Base-by-base conservation (phyloP, 2,888 invertebrate genomes). In the Eupithecia inturbata region DNA sequence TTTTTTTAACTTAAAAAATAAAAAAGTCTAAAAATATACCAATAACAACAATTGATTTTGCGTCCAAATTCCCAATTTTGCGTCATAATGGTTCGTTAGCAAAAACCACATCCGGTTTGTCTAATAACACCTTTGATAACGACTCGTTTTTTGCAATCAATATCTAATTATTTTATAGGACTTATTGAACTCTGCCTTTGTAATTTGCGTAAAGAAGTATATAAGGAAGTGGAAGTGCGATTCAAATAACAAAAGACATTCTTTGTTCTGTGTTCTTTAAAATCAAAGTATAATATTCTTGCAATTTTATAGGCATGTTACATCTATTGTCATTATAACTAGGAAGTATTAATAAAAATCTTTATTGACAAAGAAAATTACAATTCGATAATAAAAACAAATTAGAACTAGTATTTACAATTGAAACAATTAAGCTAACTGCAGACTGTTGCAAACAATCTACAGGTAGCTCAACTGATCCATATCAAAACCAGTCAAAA, bases 61-160 rank as follows among this genome's bases (percentile, higher is more conserved):
- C 12, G n/a, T 36, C 9, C 10, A 22, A 31, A 66, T 39, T n/a
- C 10, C 22, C 14, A 39, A 14, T 22, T 36, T 39, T 36, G 64
- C 64, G 33, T 53, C 45, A 33, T 63, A 45, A 70, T 39, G 22
- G 26, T 70, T 66, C 22, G 22, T 39, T 70, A 45, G 49, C 62
- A 71, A 76, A 76, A 79, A 78, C 68, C 39, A 72, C 77, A 78
- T 77, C 77, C 77, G 76, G 74, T 75, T 76, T 72, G 72, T 66
- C 49, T 66, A 66, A 73, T 71, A 73, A 74, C 57, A 72, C 41
- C 60, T 68, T 66, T 10, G 31, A 45, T 53, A 66, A 66, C 57
- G 68, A 76, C 62, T 41, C 9, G 36, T 45, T 74, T 77, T 72
- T 73, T 75, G 57, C 66, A 75, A 72, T 41, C 41, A 57, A 69